A percentile compares a stretch with the other conserved stretches of the same genome.
These are phyloP conservation scores for Potamarius usumacintae DNA, from an alignment of 2,113 vertebrate genomes.

Conservation along the genomic window DNA sequence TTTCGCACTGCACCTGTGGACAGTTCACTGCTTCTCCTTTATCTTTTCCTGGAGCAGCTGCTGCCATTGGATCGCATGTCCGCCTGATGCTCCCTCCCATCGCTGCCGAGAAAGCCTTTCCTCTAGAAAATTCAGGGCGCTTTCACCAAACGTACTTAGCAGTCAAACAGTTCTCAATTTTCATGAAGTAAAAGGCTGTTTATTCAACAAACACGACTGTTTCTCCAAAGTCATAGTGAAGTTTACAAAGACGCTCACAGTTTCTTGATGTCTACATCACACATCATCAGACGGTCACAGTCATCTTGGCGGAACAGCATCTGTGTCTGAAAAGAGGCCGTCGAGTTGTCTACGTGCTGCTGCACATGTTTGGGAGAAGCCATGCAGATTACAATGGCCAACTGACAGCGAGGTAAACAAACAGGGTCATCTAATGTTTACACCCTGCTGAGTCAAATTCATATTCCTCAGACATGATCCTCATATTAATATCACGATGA, in stretches of 20 bases:
- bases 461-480: conserved; percentile 34
- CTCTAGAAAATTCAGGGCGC: conserved; percentile 19
- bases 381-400: conserved; percentile 32
- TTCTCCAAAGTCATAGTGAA: conserved; percentile 8
- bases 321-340: conserved; percentile 7
- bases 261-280: conserved; percentile 1
- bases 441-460: conserved; percentile 49
- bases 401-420: conserved; percentile 36
- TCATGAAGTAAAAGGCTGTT: conserved; percentile 11
- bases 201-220: conserved; percentile 14
- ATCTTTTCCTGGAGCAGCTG: conserved; percentile 36
- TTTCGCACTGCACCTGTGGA: conserved; percentile 50
- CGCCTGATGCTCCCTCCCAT: conserved; percentile 21
- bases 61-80: conserved; percentile 30
- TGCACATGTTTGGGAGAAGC: conserved; percentile 16
- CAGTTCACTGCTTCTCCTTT: conserved; percentile 29
- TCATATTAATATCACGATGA: conserved; percentile 47
- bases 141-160: conserved; percentile 4
- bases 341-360: conserved; percentile 2
- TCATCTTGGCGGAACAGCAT: conserved; percentile 11
- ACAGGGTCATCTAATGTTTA: conserved; percentile 41
- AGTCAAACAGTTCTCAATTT: background rate
- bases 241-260: conserved; percentile 21
- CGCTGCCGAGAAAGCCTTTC: conserved; percentile 31
- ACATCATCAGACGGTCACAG: conserved; percentile 17